A percentile compares a stretch with the other conserved stretches of the same genome.
Evolutionary conservation across 2,797 vertebrate genomes (phyloP).

Genomic region (Micropoecilia bifurca): DNA sequence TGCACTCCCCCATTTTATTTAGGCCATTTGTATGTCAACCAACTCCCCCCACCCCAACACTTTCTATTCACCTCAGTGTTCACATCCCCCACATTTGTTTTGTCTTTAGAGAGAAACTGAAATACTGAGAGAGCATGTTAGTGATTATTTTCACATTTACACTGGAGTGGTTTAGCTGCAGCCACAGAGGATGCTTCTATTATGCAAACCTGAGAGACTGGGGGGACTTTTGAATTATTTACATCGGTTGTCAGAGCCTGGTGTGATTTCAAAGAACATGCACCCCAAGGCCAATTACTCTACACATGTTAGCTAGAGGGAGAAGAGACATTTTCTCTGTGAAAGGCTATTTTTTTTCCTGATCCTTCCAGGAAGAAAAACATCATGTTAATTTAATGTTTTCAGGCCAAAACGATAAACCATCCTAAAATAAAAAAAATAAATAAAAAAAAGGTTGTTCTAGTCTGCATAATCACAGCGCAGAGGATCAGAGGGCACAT

Average conservation of each 20-base stretch:
- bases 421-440: constrained; percentile 79
- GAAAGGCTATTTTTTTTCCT: constrained; percentile 47
- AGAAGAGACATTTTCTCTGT: constrained; percentile 63
- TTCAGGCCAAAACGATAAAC: constrained; percentile 81
- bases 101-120: constrained; percentile 52
- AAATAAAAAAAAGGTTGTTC: constrained; percentile 83
- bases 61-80: constrained; percentile 47
- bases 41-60: constrained; percentile 28
- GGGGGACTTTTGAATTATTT: constrained; percentile 70
- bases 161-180: constrained; percentile 38
- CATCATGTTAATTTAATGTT: constrained; percentile 88
- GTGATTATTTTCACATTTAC: constrained; percentile 38
- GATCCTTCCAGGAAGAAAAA: constrained; percentile 70
- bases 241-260: constrained; percentile 56
- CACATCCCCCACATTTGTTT: constrained; percentile 52
- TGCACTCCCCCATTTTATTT: constrained; percentile 52
- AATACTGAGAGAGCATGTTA: constrained; percentile 29
- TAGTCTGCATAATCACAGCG: constrained; percentile 95
- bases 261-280: constrained; percentile 63
- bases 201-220: constrained; percentile 37
- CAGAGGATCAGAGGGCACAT: constrained; percentile 89
- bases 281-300: constrained; percentile 64
- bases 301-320: constrained; percentile 47
- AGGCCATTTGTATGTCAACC: constrained; percentile 52
- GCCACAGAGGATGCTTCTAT: constrained; percentile 36